Evolutionary conservation across 2,113 vertebrate species (phyloP), one percentile per base, ranked within the genome.

Genomic region (Takifugu bimaculatus): DNA sequence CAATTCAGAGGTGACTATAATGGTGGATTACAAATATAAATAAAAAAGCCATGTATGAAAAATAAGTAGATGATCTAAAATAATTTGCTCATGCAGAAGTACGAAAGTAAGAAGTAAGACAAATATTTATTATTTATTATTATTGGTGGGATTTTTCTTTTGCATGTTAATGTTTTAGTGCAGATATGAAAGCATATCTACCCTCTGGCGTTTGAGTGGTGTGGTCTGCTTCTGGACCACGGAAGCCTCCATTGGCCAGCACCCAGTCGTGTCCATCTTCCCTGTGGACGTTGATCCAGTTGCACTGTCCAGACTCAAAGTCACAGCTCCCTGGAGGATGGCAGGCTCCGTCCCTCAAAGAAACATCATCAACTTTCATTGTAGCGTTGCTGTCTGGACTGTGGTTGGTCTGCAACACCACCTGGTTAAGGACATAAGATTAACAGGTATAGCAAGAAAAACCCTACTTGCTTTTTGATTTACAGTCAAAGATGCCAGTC

Each of bases 231-330:
- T 67, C 45, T 49, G 84, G 86, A 57, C 86, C 84, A 4, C 50
- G 60, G 13, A 64, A 80, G 29, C 76, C 80, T 10, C 87, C 88
- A 13, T 60, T 74, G 15, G 84, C 66, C 69, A 88, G 65, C 26
- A 88, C 78, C 89, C 88, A 92, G 43, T 85, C 74, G 56, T 82
- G 85, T 20, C 69, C 68, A 12, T 54, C 72, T 43, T 70, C 64
- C 49, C n/a, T 63, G 32, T 27, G 80, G 39, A 62, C 42, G 20
- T 84, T 90, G 55, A 85, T 27, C 89, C 89, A 91, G 50, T 75
- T 87, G 67, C 89, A 90, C 26, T 57, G 74, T 26, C 87, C 87
- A 0, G 87, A 85, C 69, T 91, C 90, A 83, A 92, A 92, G 79
- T 91, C 89, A 77, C 90, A 92, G 75, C 74, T 88, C 52, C 77